Conservation (phyloP, 2,888 invertebrate species). For the Hirtodrosophila alboralis region DNA sequence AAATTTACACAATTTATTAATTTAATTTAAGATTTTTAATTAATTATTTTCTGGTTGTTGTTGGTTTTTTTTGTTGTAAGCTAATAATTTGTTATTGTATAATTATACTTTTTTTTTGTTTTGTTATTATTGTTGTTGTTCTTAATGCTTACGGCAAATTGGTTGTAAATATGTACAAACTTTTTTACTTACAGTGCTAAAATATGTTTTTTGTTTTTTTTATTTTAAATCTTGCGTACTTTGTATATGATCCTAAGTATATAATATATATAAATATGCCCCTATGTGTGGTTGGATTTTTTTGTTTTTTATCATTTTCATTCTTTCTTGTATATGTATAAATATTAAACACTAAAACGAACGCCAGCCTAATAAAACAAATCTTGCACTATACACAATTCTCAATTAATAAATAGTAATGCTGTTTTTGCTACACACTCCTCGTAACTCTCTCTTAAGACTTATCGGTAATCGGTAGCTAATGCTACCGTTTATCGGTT, state of each 20-base stretch:
- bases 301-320: slow-evolving; percentile 19
- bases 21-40: slow-evolving; percentile 59
- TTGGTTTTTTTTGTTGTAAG: slow-evolving; percentile 41
- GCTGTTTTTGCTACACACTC: slow-evolving; percentile 66
- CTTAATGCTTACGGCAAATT: slow-evolving; percentile 64
- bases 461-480: slow-evolving; percentile 44
- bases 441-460: too few relatives aligned
- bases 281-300: slow-evolving; percentile 56
- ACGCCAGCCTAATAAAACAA: slow-evolving; percentile 75
- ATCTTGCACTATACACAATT: slow-evolving; percentile 67
- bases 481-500: not conserved
- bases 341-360: slow-evolving; percentile 77
- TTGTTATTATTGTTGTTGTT: slow-evolving; percentile 59
- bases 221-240: slow-evolving; percentile 37
- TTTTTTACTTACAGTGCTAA: slow-evolving; percentile 45
- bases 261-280: slow-evolving; percentile 63
- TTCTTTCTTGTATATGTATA: slow-evolving; percentile 78
- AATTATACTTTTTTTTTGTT: slow-evolving; percentile 59
- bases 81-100: slow-evolving; percentile 55
- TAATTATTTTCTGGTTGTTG: slow-evolving; percentile 33
- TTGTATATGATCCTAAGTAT: slow-evolving; percentile 60
- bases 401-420: slow-evolving; percentile 78
- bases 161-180: slow-evolving; percentile 80
- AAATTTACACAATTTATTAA: slow-evolving; percentile 74
- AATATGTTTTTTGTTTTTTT: slow-evolving; percentile 36